These are phyloP conservation scores for Bombus cullumanus DNA, from an alignment of 1,140 invertebrate genomes.

Conservation along the genomic window DNA sequence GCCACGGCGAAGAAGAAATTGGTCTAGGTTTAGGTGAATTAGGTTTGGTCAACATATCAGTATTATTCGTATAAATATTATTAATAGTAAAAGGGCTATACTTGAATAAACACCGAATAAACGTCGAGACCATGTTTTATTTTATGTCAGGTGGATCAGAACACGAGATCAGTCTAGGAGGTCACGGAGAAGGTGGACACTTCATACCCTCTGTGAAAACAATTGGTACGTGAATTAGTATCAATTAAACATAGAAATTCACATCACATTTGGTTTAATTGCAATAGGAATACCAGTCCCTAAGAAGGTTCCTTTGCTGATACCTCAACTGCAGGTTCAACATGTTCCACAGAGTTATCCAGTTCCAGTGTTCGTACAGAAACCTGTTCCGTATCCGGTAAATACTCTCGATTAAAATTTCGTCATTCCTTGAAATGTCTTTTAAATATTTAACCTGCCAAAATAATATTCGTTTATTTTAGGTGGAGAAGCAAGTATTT, in stretches of 20 bases:
- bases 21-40: conserved; percentile 10
- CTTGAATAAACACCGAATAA: background rate
- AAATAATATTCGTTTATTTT: background rate
- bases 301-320: conserved; percentile 85
- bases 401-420: background rate
- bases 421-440: background rate
- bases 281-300: conserved; percentile 83
- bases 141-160: background rate
- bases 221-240: conserved; percentile 78
- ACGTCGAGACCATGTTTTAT: background rate
- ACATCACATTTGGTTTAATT: background rate
- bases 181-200: conserved; percentile 49
- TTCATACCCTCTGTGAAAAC: conserved; percentile 87
- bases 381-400: conserved; percentile 73
- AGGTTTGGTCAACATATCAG: conserved; percentile 14
- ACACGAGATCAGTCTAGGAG: background rate
- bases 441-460: background rate
- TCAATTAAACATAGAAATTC: background rate
- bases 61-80: background rate
- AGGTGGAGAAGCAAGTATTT: conserved; percentile 81
- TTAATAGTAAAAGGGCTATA: background rate
- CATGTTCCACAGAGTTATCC: conserved; percentile 83
- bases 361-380: conserved; percentile 69
- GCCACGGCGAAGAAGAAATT: conserved; percentile 31
- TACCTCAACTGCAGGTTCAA: conserved; percentile 86